Conservation (phyloP, 2,113 vertebrate species). For the Bufo bufo region DNA sequence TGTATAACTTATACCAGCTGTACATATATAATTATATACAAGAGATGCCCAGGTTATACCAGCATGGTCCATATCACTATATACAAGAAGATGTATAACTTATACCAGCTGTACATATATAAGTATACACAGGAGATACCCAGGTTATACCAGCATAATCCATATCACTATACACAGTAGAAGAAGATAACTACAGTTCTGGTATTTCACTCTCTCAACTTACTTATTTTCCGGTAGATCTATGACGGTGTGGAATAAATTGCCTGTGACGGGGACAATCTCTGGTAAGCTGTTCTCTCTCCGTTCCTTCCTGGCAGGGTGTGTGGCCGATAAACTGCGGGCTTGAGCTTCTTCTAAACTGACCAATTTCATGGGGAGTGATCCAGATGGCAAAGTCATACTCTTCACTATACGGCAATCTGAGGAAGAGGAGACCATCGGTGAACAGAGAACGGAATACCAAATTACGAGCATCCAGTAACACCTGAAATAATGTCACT, state of each 20-base stretch:
- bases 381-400: constrained; percentile 81
- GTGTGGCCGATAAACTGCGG: constrained; percentile 84
- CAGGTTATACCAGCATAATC: no score
- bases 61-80: no score
- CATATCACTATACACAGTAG: no score
- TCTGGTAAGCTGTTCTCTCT: constrained; percentile 92
- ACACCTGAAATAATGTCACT: background rate
- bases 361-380: constrained; percentile 92
- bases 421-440: constrained; percentile 63
- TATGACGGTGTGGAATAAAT: constrained; percentile 92
- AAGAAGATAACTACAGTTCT: no score
- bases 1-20: no score
- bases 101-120: no score
- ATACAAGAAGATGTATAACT: no score
- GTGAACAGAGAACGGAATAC: constrained; percentile 31
- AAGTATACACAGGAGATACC: no score
- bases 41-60: no score
- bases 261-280: constrained; percentile 80
- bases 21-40: no score
- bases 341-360: constrained; percentile 96
- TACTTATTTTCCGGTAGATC: constrained; percentile 94
- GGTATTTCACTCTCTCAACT: constrained; percentile 36
- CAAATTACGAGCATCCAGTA: background rate
- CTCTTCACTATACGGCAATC: constrained; percentile 77
- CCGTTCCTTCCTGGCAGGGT: constrained; percentile 86